Base-by-base conservation (phyloP, 1,140 invertebrate species). In the Drosophila truncata region DNA sequence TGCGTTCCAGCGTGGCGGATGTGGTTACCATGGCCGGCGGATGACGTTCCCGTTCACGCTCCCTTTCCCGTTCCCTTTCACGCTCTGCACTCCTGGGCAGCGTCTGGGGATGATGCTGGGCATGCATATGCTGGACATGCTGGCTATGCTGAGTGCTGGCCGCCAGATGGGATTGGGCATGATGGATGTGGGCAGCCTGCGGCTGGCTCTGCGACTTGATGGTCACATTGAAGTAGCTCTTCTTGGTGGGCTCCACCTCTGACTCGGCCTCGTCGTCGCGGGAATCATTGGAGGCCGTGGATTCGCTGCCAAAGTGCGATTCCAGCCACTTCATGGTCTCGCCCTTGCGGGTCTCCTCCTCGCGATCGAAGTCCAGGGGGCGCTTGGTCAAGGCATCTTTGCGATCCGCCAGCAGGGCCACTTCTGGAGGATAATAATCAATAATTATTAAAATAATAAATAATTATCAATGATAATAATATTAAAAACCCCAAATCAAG, bases 241-340 rank as follows among this genome's bases (percentile, higher is more conserved):
- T 95, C 70, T 95, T 95, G 16, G 95, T 95, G 4, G 95, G 94
- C 67, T 95, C 94, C 67, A 95, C 94, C 64, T 94, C 94, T 4
- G 93, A 93, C 16, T 93, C 93, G 33, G 80, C 50, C 47, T 86
- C 83, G 42, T 94, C 94, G 16, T 95, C 93, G 7, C 95, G 91
- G 0, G 95, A 95, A 60, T 96, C 96, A 47, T 95, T 95, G 1
- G 96, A 97, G 0, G 96, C 96, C 11, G 95, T 94, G 2, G 96
- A 97, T 54, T 97, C 97, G 91, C 97, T 97, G 42, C 97, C 97
- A 82, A 98, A 98, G 88, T 98, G 97, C 81, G 96, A 96, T 75
- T 98, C 97, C 16, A 98, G 93, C 97, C 96, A 99, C 93, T 96
- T 97, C 75, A 96, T 97, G 0, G 97, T 98, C 94, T 97, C 97